These are phyloP conservation scores for Spizaetus ornatus DNA, from an alignment of 2,113 vertebrate species.

Conservation along the genomic window DNA sequence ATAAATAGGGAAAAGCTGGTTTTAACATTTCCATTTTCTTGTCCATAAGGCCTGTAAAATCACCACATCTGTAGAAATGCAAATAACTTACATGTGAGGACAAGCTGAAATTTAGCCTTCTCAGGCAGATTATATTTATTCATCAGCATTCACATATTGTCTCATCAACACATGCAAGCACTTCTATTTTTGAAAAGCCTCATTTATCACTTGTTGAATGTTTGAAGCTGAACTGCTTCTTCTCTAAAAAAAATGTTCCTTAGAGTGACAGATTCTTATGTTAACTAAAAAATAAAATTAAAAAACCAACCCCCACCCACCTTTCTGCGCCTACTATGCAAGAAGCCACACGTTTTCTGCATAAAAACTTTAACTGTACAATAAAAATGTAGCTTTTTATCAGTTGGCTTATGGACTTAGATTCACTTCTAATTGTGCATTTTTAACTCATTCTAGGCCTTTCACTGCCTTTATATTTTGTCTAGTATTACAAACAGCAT, in stretches of 20 bases:
- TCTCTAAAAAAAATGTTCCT: conserved; percentile 18
- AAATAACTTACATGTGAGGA: conserved; percentile 44
- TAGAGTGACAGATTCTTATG: conserved; percentile 24
- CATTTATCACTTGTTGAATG: conserved; percentile 57
- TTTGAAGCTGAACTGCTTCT: conserved; percentile 46
- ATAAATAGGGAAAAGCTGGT: neutral
- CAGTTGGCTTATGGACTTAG: neutral
- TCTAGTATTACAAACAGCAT: neutral
- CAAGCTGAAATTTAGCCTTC: conserved; percentile 58
- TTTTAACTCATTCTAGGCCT: neutral
- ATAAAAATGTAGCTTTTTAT: neutral
- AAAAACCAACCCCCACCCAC: rapidly evolving
- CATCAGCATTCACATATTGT: conserved; percentile 48
- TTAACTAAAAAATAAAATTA: neutral
- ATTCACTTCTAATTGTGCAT: neutral
- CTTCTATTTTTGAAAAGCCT: conserved; percentile 66
- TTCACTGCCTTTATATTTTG: neutral
- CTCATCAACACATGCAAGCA: conserved; percentile 60
- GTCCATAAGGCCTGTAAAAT: conserved; percentile 8
- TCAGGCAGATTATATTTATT: conserved; percentile 43
- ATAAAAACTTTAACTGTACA: neutral
- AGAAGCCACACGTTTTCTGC: neutral
- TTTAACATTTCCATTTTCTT: neutral
- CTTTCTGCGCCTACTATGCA: neutral
- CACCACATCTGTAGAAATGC: conserved; percentile 44